A percentile compares a stretch with the other conserved stretches of the same genome.
phyloP scores from a whole-genome alignment of 35 echinoderm and acorn worm genomes.

The Heliocidaris erythrogramma region DNA sequence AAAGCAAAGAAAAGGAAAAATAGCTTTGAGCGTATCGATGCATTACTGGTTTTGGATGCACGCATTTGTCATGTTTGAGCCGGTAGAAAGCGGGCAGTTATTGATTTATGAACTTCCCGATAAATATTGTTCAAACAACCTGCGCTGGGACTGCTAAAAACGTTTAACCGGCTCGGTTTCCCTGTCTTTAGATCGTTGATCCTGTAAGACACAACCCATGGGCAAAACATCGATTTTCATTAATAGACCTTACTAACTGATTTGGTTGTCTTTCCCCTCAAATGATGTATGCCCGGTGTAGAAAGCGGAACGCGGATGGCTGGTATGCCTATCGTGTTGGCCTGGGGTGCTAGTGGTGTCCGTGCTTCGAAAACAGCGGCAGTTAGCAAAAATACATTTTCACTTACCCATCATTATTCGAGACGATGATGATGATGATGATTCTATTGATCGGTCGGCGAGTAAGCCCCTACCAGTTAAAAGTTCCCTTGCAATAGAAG shows the following conservation, averaged over 20 bases:
- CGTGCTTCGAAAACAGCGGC: neutral
- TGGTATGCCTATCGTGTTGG: neutral
- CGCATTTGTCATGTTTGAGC: conserved; percentile 15
- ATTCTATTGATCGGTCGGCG: neutral
- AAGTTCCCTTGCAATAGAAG: neutral
- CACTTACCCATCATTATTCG: neutral
- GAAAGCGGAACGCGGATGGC: neutral
- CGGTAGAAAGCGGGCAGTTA: neutral
- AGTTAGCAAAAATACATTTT: neutral
- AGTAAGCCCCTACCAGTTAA: neutral
- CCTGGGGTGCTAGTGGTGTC: neutral
- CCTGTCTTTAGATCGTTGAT: neutral
- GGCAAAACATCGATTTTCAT: conserved; percentile 27
- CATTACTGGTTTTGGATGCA: neutral
- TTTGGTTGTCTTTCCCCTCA: neutral
- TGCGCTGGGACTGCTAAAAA: neutral
- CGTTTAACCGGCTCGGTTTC: neutral
- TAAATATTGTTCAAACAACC: conserved; percentile 38
- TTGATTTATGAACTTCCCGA: conserved; percentile 38
- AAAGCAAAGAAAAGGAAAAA: neutral
- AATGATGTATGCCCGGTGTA: neutral
- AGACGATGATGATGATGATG: neutral
- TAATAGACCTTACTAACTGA: conserved; percentile 3
- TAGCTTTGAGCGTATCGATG: conserved; percentile 23
- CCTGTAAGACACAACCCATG: neutral